A percentile compares a stretch with the other conserved stretches of the same genome.
Evolutionary conservation across 1,140 invertebrate genomes (phyloP).

Genomic region (Harpegnathos saltator): DNA sequence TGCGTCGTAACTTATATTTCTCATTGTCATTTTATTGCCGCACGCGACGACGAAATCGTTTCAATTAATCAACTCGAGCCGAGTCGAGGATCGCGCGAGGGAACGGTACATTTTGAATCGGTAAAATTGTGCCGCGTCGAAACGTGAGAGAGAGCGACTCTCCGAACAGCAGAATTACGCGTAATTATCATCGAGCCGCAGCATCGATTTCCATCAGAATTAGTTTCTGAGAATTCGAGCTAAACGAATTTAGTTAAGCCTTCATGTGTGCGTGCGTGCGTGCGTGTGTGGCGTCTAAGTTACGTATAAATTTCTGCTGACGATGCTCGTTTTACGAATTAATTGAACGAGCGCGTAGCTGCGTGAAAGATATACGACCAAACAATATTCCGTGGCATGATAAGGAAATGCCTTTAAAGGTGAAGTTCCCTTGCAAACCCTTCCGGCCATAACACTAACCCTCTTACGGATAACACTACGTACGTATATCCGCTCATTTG

Average conservation of each 20-base stretch:
- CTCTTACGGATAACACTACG: conserved; percentile 6
- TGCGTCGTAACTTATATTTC: background rate
- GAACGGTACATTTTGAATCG: background rate
- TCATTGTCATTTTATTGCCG: background rate
- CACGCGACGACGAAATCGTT: background rate
- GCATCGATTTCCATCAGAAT: background rate
- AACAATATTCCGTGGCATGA: conserved; percentile 63
- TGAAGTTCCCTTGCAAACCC: conserved; percentile 61
- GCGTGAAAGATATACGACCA: conserved; percentile 62
- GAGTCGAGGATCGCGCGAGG: no score
- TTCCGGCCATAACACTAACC: conserved; percentile 7
- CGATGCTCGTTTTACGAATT: conserved; percentile 64
- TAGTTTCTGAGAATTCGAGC: background rate
- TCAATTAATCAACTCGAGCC: background rate
- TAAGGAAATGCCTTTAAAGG: conserved; percentile 59
- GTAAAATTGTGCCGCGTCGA: background rate
- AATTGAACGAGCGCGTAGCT: conserved; percentile 59
- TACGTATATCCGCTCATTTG: conserved; percentile 7
- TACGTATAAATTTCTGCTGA: conserved; percentile 59
- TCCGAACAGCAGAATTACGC: background rate
- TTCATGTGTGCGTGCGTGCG: no score
- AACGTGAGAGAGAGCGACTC: no score
- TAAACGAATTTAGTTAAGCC: no score
- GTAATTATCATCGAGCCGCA: background rate
- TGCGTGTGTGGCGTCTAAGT: background rate